Percentiles rank a stretch among this genome's conserved stretches.
Conservation (phyloP, 35 echinoderm and acorn worm genomes). For the Stichopus chloronotus region DNA sequence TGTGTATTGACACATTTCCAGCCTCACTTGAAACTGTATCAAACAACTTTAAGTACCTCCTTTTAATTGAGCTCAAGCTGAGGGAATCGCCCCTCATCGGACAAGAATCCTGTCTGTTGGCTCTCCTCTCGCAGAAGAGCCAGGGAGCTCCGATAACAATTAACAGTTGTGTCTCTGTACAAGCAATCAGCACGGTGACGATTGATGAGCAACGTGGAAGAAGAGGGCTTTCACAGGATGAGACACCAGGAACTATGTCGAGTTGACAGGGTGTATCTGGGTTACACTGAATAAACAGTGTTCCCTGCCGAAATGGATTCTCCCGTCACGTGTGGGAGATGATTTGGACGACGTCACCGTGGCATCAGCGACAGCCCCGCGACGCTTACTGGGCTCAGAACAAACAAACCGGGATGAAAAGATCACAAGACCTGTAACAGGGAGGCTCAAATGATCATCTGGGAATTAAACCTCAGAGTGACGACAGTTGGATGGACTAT, state of each 20-base stretch:
- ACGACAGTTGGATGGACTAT: background rate
- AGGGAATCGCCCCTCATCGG: too few relatives aligned
- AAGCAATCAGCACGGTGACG: slow-evolving; percentile 36
- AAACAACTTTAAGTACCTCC: too few relatives aligned
- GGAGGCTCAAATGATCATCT: background rate
- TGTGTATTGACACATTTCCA: too few relatives aligned
- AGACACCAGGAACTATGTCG: background rate
- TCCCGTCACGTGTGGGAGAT: background rate
- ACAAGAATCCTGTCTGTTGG: too few relatives aligned
- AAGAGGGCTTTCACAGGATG: background rate
- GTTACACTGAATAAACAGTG: slow-evolving; percentile 44
- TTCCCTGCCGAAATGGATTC: background rate
- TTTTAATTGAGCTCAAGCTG: too few relatives aligned
- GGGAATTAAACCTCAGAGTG: background rate
- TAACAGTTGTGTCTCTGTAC: slow-evolving; percentile 37
- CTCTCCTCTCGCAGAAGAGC: too few relatives aligned
- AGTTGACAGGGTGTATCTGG: slow-evolving; percentile 20
- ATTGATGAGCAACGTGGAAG: slow-evolving; percentile 1
- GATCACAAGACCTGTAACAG: background rate
- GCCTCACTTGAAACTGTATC: too few relatives aligned
- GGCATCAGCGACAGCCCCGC: background rate
- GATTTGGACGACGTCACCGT: background rate
- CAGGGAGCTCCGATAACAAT: slow-evolving; percentile 30
- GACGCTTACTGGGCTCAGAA: background rate
- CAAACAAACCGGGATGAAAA: background rate